Conservation (phyloP, 1,140 invertebrate species). For the Lordiphosa stackelbergi region DNA sequence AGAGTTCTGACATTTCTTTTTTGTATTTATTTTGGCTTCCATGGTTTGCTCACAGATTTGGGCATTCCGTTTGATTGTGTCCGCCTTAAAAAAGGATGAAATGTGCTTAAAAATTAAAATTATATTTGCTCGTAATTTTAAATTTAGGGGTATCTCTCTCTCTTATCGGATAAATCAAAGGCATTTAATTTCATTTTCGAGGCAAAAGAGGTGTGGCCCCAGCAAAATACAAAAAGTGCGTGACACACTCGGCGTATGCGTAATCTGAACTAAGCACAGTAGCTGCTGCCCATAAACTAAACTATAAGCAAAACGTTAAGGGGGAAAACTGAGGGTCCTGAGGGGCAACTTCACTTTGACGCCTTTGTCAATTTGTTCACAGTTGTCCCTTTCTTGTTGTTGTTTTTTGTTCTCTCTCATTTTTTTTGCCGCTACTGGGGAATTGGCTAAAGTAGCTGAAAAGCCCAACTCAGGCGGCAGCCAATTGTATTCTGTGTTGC, state of each 20-base stretch:
- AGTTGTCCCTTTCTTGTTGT: constrained; percentile 4
- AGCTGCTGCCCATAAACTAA: constrained; percentile 34
- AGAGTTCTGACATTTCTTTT: constrained; percentile 21
- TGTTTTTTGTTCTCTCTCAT: constrained; percentile 8
- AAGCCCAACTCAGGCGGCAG: constrained; percentile 16
- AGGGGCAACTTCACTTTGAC: constrained; percentile 48
- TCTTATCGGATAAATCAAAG: constrained; percentile 65
- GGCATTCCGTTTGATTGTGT: constrained; percentile 57
- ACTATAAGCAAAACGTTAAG: constrained; percentile 19
- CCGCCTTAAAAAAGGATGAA: neutral
- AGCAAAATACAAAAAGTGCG: constrained; percentile 29
- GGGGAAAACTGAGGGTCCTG: constrained; percentile 5
- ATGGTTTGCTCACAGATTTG: constrained; percentile 19
- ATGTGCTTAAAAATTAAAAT: no score
- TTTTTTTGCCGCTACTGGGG: constrained; percentile 19
- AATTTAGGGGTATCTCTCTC: no score
- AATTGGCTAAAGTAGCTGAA: constrained; percentile 6
- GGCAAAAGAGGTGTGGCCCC: constrained; percentile 21
- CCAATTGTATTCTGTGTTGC: constrained; percentile 12
- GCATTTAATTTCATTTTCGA: constrained; percentile 63
- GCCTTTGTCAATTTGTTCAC: constrained; percentile 63
- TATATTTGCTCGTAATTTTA: no score
- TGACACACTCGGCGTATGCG: constrained; percentile 59
- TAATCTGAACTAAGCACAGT: constrained; percentile 43
- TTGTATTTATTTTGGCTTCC: constrained; percentile 11